phyloP scores from a whole-genome alignment of 2,113 vertebrate species.

The Lucifuga dentata region DNA sequence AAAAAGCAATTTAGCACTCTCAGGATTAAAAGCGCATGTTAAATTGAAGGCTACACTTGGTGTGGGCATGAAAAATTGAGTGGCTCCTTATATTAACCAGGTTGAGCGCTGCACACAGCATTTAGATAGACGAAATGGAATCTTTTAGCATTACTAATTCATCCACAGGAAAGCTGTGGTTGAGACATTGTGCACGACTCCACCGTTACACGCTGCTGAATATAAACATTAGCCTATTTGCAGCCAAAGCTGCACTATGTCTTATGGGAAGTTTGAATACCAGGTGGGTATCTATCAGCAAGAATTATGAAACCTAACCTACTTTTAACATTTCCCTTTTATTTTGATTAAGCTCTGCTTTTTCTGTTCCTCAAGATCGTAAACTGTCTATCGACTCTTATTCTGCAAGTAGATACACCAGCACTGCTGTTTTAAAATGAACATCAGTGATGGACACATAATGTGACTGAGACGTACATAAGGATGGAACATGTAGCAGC shows the following conservation, averaged over 20 bases:
- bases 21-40: conserved; percentile 98
- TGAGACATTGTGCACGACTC: conserved; percentile 41
- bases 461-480: too few relatives aligned
- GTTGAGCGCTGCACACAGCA: conserved; percentile 64
- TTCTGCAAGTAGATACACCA: conserved; percentile 31
- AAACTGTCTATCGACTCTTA: conserved; percentile 45
- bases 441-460: conserved; percentile 21
- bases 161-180: conserved; percentile 64
- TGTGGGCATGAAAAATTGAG: conserved; percentile 97
- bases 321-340: conserved; percentile 37
- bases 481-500: too few relatives aligned
- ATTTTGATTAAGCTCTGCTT: conserved; percentile 23
- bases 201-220: conserved; percentile 29
- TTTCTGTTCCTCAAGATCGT: conserved; percentile 15
- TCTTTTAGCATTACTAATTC: conserved; percentile 84
- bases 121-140: conserved; percentile 80
- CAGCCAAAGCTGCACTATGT: conserved; percentile 25
- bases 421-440: conserved; percentile 11
- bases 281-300: conserved; percentile 46
- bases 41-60: conserved; percentile 98
- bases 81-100: conserved; percentile 92
- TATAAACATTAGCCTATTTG: conserved; percentile 44
- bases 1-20: conserved; percentile 97
- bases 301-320: conserved; percentile 48
- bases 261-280: conserved; percentile 30